Evolutionary conservation across 2,888 invertebrate genomes (phyloP), one percentile per base, ranked within the genome.

Genomic region (Dascillus cervinus): DNA sequence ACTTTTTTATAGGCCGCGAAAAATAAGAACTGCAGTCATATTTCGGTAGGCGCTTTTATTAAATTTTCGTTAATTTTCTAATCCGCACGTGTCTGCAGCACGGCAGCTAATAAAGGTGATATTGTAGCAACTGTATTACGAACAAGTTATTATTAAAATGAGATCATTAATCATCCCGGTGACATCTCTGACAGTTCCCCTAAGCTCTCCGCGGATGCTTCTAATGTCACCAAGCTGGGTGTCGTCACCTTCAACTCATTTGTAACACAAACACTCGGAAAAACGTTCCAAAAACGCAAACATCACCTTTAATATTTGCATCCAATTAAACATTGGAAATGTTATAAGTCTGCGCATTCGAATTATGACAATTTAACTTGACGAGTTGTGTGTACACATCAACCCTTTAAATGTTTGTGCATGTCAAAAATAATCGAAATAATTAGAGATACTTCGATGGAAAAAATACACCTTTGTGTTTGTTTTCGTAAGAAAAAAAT

Each of bases 141-240:
- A 53, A 53, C 55, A 60, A 56, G 64, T 64, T 65, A 65, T 65
- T 65, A 65, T 65, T 65, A 65, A 65, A 65, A 65, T 65, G 61
- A 63, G 64, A 60, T 55, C 61, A 65, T 65, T 65, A 65, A 65
- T 65, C 65, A 65, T 58, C 32, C n/a, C 50, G 54, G 60, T 60
- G 64, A 64, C 62, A 60, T 60, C 54, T 58, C 56, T 55, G 60
- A 56, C 57, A 55, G 52, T 50, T 39, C 36, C 34, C 30, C 39
- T 43, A 38, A 20, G 37, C 53, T 39, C 36, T 32, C 43, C 38
- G 33, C 35, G 34, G 44, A 47, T 37, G 28, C 36, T 52, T 55
- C 53, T 52, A 51, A 45, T 46, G 50, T 50, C 52, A 55, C 49
- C 50, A 48, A 50, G 47, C 50, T 46, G 50, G 50, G 48, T 55